Base-by-base conservation (phyloP, 37 sponge, comb jelly and placozoan genomes). In the Spongia lamella region DNA sequence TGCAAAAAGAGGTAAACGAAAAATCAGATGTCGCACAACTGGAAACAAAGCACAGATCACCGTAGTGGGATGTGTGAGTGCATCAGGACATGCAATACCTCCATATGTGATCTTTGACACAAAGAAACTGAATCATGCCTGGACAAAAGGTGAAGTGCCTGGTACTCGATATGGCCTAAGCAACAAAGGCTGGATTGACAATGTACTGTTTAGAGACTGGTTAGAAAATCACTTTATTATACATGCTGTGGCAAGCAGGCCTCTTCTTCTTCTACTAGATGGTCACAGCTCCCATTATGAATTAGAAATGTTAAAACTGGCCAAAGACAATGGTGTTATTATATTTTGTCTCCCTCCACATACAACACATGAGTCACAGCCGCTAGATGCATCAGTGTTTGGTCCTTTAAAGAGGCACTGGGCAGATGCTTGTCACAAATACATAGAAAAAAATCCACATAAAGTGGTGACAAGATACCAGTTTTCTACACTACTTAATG, bases 331-430 rank as follows among this genome's bases (percentile, higher is more conserved):
- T 4, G 56, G 60, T 1, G 69, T 84, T 0, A 69, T 80, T 9
- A 11, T 80, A 0, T 76, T 89, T 64, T 33, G 50, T 61, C 57
- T 89, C 11, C 90, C 86, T 2, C 90, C 90, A 0, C 47, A 89
- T 63, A 85, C 86, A 2, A 85, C 85, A 7, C 90, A 89, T 37
- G 2, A 81, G 0, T 36, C 70, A 14, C 90, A 89, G 53, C 90
- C 90, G 2, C 65, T 89, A 4, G 90, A 89, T 54, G 75, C 69
- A 20, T 62, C 73, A 0, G 6, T 17, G 17, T 89, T 89, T 70
- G 65, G 75, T 1, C 64, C 82, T 3, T 43, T 89, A 1, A 89
- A 89, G 36, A 13, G 6, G 4, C 56, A 62, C 30, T 81, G 83
- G 83, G 68, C 43, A 4, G 54, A 53, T 11, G 70, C 56, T 5